Conservation (phyloP, 2,797 vertebrate species). For the Pseudopleuronectes americanus region DNA sequence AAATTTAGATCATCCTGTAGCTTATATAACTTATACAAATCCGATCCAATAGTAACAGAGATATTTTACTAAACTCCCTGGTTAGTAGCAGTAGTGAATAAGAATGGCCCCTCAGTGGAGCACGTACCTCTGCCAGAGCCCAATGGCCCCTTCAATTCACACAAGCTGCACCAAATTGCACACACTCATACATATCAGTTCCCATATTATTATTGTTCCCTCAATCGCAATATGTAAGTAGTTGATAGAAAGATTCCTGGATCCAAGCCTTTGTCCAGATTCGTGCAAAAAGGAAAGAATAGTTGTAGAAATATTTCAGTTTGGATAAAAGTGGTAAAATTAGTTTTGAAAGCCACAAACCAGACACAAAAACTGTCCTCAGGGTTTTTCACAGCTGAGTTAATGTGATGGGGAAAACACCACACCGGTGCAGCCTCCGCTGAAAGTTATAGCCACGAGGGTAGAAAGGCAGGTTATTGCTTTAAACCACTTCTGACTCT, state of each 20-base stretch:
- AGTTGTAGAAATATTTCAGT: slow-evolving; percentile 3
- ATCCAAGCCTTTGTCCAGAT: too few relatives aligned
- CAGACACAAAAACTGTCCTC: background rate
- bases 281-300: too few relatives aligned
- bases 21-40: too few relatives aligned
- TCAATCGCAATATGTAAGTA: too few relatives aligned
- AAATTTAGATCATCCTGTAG: too few relatives aligned
- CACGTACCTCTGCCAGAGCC: too few relatives aligned
- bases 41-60: background rate
- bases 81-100: background rate
- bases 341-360: background rate
- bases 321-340: background rate
- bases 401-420: slow-evolving; percentile 34
- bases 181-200: too few relatives aligned
- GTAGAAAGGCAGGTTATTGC: slow-evolving; percentile 58
- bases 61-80: background rate
- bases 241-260: too few relatives aligned
- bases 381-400: slow-evolving; percentile 11
- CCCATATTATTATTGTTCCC: too few relatives aligned
- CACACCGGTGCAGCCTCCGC: slow-evolving; percentile 19
- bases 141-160: too few relatives aligned
- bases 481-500: slow-evolving; percentile 65
- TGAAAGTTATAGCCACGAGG: slow-evolving; percentile 49
- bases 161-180: too few relatives aligned
- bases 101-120: too few relatives aligned